Conservation (phyloP, 2,797 vertebrate genomes). For the Merluccius polli region DNA sequence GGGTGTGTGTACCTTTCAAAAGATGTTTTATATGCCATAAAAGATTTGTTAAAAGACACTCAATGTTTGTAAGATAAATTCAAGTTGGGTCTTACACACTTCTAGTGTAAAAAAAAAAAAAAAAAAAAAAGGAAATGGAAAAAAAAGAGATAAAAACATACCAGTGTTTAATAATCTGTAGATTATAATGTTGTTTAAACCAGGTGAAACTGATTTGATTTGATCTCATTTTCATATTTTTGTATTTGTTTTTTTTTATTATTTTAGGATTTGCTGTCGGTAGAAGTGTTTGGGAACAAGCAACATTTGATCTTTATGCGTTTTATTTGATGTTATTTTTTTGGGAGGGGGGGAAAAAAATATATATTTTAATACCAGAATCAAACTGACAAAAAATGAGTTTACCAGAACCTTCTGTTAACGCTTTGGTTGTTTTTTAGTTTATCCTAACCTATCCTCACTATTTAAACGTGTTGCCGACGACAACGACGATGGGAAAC, state of each 20-base stretch:
- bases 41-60: conserved; percentile 69
- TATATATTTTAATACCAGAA: conserved; percentile 52
- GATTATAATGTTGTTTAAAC: conserved; percentile 59
- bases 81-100: conserved; percentile 60
- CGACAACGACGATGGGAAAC: conserved; percentile 32
- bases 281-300: conserved; percentile 44
- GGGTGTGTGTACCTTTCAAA: conserved; percentile 51
- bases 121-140: not conserved
- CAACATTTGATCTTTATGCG: conserved; percentile 48
- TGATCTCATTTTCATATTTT: conserved; percentile 12
- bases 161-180: conserved; percentile 57
- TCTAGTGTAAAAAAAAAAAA: conserved; percentile 35
- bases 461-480: conserved; percentile 44
- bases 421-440: conserved; percentile 38
- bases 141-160: conserved; percentile 7
- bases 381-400: conserved; percentile 43
- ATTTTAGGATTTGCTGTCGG: conserved; percentile 51
- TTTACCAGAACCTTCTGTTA: conserved; percentile 1
- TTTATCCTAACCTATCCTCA: conserved; percentile 49
- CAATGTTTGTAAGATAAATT: conserved; percentile 65
- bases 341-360: conserved; percentile 11
- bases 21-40: conserved; percentile 72
- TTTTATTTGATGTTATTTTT: conserved; percentile 34
- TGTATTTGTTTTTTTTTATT: conserved; percentile 39
- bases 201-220: conserved; percentile 41